Base-by-base conservation (phyloP, 2,113 vertebrate genomes). In the Rhombomys opimus region DNA sequence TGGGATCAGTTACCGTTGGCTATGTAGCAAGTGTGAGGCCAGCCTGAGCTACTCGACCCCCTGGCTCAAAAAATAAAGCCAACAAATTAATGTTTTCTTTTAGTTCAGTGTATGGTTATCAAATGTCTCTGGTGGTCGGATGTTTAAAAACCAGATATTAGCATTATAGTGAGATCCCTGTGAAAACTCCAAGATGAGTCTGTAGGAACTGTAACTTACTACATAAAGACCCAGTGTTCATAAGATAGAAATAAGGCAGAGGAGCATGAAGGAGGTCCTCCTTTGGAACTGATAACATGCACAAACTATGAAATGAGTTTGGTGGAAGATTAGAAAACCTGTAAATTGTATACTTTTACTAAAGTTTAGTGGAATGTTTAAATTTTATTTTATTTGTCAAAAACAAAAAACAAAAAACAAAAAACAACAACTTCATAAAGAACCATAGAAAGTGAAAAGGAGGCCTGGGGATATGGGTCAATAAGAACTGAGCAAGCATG, bases 301-400 rank as follows among this genome's bases (percentile, higher is more conserved):
- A 67, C 41, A 13, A 93, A 67, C 59, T 81, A 41, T 95, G 92
- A 89, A 78, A 81, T 72, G 68, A 52, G 15, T 9, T 90, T 50
- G 25, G 57, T 82, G 73, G 78, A 72, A 94, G 73, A 89, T 93
- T 52, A 82, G 67, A 91, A 46, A 77, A 46, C 80, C 76, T 30
- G 22, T 77, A 72, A 84, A 35, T 76, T 46, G 41, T 27, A 7
- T 2, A 76, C 41, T 72, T 91, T 63, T 23, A 82, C 61, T 82
- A 84, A 54, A 89, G 38, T 82, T 82, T 65, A 89, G 17, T 35
- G 30, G 13, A 46, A 46, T 46, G 46, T 46, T 46, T 46, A 46
- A 46, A 46, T 46, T 46, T 46, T 46, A 46, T 46, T 46, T 46
- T 46, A 46, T 46, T 46, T 46, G 46, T 46, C 4, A 46, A 46